Percentiles rank a stretch among this genome's conserved stretches.
phyloP scores from a whole-genome alignment of 92 coral and sea anemone genomes.

The Zoanthus solanderi region DNA sequence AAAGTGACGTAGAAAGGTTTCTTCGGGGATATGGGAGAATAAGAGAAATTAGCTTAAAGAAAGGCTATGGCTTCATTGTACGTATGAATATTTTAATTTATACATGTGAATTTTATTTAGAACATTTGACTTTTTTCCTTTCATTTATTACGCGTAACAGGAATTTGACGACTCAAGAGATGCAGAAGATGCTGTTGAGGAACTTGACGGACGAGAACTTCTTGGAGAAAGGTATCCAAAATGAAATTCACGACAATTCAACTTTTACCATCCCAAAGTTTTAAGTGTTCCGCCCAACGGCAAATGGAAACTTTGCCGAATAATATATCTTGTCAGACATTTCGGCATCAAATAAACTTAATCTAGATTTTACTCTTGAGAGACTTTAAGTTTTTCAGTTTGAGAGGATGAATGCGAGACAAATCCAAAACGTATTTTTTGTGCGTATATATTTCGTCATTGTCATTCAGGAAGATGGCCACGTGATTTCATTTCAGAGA shows the following conservation, averaged over 20 bases:
- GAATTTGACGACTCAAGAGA: conserved; percentile 94
- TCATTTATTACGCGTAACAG: conserved; percentile 15
- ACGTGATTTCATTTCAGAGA: too few species aligned
- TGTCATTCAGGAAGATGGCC: too few species aligned
- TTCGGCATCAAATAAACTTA: too few species aligned
- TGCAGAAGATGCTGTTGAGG: conserved; percentile 93
- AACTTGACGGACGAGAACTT: conserved; percentile 81
- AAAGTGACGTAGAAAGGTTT: conserved; percentile 85
- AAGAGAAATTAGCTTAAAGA: conserved; percentile 81
- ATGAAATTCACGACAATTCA: neutral
- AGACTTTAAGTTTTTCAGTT: too few species aligned
- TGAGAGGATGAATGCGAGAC: too few species aligned
- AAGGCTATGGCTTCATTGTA: conserved; percentile 94
- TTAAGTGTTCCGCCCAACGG: neutral
- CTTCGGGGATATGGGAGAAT: conserved; percentile 82
- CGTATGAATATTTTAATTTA: neutral
- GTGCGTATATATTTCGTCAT: too few species aligned
- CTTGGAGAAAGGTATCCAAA: conserved; percentile 79
- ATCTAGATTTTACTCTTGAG: too few species aligned
- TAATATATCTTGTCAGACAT: too few species aligned
- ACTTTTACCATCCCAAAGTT: neutral
- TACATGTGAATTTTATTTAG: too few species aligned
- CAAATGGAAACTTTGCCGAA: too few species aligned
- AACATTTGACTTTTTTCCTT: neutral
- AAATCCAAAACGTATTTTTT: too few species aligned